Base-by-base conservation (phyloP, 2,797 vertebrate genomes). In the Hoplostethus mediterraneus region DNA sequence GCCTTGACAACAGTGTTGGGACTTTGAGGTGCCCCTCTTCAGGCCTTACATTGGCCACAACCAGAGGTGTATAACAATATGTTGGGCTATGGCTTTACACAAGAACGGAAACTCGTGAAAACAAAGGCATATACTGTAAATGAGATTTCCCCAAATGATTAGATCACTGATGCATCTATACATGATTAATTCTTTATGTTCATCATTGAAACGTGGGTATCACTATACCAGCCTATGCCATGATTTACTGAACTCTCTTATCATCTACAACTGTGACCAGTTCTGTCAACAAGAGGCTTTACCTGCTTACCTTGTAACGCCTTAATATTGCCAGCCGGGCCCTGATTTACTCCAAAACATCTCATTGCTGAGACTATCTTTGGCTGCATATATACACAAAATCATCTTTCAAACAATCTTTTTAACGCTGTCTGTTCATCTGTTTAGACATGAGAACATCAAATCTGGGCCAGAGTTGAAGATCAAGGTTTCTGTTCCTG, bases 311-410 rank as follows among this genome's bases (percentile, higher is more conserved):
- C 44, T 55, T 59, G 49, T 14, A 72, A n/a, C 36, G 71, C 30
- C 47, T 67, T 63, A 21, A 44, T 68, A 10, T 14, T 67, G 13
- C 48, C 52, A 75, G 57, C 66, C 62, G 51, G 44, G 9, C 61
- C 58, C 16, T 61, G 0, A 8, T 60, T 10, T 25, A 21, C 67
- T 57, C 67, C 60, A 51, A 55, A n/a, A 14, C 12, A 9, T 63
- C 67, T 9, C 17, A 14, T 40, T 61, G 59, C 51, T 53, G 12
- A 12, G n/a, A 28, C 5, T 61, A 4, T 71, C 73, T 73, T 63
- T 71, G 33, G n/a, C 71, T 77, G 57, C 38, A 58, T 65, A 6
- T 81, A 79, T n/a, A 60, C 56, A 77, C 48, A 75, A 75, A 48
- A 57, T 60, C 28, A 6, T 3, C 36, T 38, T 38, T 38, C 28